These are phyloP conservation scores for Pteronotus mesoamericanus DNA, from an alignment of 2,797 vertebrate genomes.

Conservation along the genomic window DNA sequence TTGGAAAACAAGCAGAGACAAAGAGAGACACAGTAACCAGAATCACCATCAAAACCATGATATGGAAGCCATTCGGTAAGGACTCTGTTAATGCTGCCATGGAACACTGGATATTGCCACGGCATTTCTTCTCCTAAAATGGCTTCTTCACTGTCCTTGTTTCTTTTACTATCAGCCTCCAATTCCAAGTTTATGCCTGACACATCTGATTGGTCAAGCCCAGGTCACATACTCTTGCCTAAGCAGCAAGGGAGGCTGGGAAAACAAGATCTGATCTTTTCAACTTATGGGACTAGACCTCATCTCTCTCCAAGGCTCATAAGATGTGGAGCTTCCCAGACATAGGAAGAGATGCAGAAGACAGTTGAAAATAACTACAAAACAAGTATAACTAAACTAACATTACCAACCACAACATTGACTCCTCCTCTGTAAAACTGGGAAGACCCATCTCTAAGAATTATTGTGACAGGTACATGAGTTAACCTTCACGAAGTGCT, in stretches of 20 bases:
- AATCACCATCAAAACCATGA: background rate
- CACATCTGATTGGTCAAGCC: background rate
- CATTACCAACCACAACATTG: background rate
- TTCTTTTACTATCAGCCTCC: background rate
- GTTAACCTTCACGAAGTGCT: background rate
- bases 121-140: background rate
- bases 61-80: background rate
- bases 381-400: background rate
- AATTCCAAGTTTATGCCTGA: background rate
- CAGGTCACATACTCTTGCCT: background rate
- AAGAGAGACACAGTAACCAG: background rate
- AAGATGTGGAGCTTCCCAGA: background rate
- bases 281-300: background rate
- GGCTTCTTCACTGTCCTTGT: background rate
- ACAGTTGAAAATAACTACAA: background rate
- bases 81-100: background rate
- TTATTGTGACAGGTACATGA: background rate
- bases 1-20: background rate
- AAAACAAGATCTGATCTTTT: background rate
- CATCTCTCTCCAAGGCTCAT: background rate
- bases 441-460: constrained; percentile 4
- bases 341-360: background rate
- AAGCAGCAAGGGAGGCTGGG: background rate
- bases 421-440: background rate
- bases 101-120: background rate